Base-by-base conservation (phyloP, 1,140 invertebrate genomes). In the Drosophila nigrodunni region DNA sequence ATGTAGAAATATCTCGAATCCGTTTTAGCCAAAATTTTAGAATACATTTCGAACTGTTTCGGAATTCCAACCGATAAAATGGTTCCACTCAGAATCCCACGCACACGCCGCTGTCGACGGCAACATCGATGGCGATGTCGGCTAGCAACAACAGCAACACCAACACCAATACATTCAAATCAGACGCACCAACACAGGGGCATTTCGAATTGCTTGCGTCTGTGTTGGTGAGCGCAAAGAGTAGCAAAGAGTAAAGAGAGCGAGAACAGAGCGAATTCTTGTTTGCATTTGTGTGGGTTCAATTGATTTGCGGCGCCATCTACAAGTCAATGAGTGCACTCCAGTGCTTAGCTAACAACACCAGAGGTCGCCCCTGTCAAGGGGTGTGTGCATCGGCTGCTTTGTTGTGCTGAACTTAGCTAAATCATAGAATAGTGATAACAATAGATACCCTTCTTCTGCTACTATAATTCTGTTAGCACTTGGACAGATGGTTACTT, bases 111-210 rank as follows among this genome's bases (percentile, higher is more conserved):
- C 46, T 37, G 50, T 57, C 18, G 69, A 30, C 21, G 34, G 41
- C 39, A 66, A 69, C 74, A 65, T 44, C 72, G 80, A 44, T 39
- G 58, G 44, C 21, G 67, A 34, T 18, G 50, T 43, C 37, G 66
- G 6, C 47, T 11, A 30, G 34, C 55, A 25, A 21, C 55, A 41
- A 11, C 55, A 30, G 2, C 58, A 60, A 18, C 18, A 25, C 13
- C 54, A 57, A 50, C 77, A 85, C 85, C 46, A 83, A 58, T n/a
- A 89, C 80, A 73, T 78, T 80, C 80, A 77, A 83, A 89, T 88
- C 47, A 80, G 74, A 80, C 41, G 59, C 74, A 85, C 85, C n/a
- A 68, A 85, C 35, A 88, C 83, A 60, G 10, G 0, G 3, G 52
- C 74, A 80, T 18, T 49, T 25, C n/a, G 7, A 1, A 37, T 3